phyloP scores from a whole-genome alignment of 2,888 invertebrate species.

The Diadegma fenestrale region DNA sequence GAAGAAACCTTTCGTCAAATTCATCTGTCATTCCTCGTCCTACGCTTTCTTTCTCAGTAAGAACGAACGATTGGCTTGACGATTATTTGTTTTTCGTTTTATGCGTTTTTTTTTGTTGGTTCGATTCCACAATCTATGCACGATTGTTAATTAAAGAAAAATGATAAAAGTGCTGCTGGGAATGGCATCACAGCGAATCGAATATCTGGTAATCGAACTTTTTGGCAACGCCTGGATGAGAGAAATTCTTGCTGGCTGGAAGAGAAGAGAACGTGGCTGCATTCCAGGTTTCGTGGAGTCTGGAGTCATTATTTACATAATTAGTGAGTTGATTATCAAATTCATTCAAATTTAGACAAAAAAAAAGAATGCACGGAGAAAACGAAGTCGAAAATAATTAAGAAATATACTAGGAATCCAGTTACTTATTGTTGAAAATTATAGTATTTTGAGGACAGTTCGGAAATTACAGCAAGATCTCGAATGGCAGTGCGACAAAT shows the following conservation, averaged over 20 bases:
- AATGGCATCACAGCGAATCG: conserved; percentile 96
- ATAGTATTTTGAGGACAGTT: no score
- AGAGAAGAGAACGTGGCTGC: conserved; percentile 91
- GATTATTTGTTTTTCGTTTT: not conserved
- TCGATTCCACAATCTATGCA: conserved; percentile 9
- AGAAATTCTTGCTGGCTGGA: conserved; percentile 91
- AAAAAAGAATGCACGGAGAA: no score
- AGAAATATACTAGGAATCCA: no score
- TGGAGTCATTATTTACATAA: conserved; percentile 94
- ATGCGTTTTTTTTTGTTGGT: conserved; percentile 1
- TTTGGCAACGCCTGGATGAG: conserved; percentile 92
- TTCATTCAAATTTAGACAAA: not conserved
- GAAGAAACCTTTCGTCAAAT: conserved; percentile 99
- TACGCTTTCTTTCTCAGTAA: conserved; percentile 98
- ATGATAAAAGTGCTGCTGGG: conserved; percentile 92
- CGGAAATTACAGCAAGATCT: no score
- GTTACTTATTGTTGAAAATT: no score
- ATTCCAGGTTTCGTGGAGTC: conserved; percentile 93
- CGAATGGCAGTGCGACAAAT: no score
- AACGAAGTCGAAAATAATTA: no score
- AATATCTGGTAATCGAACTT: conserved; percentile 92
- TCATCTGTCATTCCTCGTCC: conserved; percentile 98
- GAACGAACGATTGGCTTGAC: conserved; percentile 79
- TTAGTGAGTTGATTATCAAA: conserved; percentile 87
- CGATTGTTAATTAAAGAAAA: conserved; percentile 20